phyloP scores from a whole-genome alignment of 2,113 vertebrate genomes.

The Gymnorhina tibicen region DNA sequence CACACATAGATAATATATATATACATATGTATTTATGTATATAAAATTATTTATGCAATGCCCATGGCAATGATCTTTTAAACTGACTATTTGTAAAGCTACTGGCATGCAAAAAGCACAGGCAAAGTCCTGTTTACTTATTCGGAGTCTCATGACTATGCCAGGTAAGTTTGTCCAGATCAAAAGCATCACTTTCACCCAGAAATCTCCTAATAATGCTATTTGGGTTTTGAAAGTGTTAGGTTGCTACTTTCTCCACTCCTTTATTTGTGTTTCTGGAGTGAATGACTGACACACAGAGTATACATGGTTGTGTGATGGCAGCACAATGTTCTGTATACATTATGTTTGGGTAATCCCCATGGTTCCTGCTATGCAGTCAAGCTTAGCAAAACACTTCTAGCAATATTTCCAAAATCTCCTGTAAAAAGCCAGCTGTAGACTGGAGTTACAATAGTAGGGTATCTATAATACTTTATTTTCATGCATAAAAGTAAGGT shows the following conservation, averaged over 20 bases:
- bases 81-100: slow-evolving; percentile 27
- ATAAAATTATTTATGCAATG: slow-evolving; percentile 28
- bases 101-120: neutral
- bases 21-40: slow-evolving; percentile 29
- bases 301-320: neutral
- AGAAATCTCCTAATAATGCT: neutral
- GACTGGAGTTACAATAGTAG: neutral
- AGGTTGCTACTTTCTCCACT: neutral
- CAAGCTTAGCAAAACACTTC: neutral
- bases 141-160: neutral
- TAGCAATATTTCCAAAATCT: neutral
- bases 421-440: neutral
- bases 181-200: neutral
- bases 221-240: neutral
- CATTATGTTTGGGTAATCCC: neutral
- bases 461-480: neutral
- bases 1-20: slow-evolving; percentile 9
- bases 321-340: neutral
- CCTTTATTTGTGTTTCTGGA: neutral
- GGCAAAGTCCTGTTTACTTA: neutral
- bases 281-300: neutral
- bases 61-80: slow-evolving; percentile 39
- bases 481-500: neutral
- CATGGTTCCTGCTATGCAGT: neutral
- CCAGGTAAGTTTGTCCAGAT: neutral